These are phyloP conservation scores for Hydrophis major DNA, from an alignment of 2,797 vertebrate species.

Conservation along the genomic window DNA sequence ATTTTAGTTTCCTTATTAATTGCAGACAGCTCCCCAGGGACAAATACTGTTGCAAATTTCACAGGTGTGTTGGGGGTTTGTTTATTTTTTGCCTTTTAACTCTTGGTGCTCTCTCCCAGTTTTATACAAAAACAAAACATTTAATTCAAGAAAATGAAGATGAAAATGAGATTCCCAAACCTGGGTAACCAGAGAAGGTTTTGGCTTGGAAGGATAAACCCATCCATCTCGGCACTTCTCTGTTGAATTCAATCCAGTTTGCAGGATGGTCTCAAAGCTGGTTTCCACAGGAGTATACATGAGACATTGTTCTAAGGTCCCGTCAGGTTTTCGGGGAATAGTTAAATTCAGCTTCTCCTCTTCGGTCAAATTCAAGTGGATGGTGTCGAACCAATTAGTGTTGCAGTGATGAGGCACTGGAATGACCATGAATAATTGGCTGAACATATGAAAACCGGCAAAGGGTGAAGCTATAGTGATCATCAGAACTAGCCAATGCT, in stretches of 20 bases:
- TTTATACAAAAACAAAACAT: neutral
- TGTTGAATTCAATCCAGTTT: slow-evolving; percentile 75
- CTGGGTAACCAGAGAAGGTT: slow-evolving; percentile 74
- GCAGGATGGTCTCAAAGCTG: slow-evolving; percentile 73
- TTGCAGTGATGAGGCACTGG: slow-evolving; percentile 77
- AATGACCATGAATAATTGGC: slow-evolving; percentile 80
- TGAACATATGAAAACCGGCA: slow-evolving; percentile 76
- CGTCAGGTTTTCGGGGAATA: slow-evolving; percentile 68
- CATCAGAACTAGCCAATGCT: slow-evolving; percentile 74
- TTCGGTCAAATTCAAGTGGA: slow-evolving; percentile 73
- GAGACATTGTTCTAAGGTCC: slow-evolving; percentile 76
- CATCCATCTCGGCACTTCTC: slow-evolving; percentile 75
- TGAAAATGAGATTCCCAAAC: slow-evolving; percentile 62
- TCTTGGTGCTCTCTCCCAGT: neutral
- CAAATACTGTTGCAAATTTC: neutral
- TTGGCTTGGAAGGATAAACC: slow-evolving; percentile 66
- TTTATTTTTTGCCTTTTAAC: neutral
- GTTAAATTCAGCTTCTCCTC: slow-evolving; percentile 77
- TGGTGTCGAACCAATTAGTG: slow-evolving; percentile 79
- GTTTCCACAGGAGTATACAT: slow-evolving; percentile 78
- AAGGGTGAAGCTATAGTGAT: slow-evolving; percentile 71
- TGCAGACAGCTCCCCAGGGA: neutral
- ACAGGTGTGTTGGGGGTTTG: neutral
- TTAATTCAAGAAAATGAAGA: neutral
- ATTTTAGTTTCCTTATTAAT: neutral